Evolutionary conservation across 2,113 vertebrate species (phyloP).

Genomic region (Saimiri boliviensis): DNA sequence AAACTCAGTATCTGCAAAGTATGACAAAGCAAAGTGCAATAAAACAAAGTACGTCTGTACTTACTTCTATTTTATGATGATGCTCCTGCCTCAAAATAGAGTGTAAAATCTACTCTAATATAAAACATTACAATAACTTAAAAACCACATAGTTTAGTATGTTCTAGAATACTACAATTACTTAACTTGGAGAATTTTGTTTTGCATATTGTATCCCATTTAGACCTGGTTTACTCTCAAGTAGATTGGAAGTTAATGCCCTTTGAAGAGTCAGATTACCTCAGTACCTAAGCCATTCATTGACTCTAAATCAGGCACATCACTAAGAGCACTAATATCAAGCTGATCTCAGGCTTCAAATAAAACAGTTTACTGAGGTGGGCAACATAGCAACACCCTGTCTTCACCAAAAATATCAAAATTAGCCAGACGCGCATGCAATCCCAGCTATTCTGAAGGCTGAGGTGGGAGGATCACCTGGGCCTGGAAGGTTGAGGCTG

Average conservation of each 20-base stretch:
- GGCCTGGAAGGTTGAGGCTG: no score
- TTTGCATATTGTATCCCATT: background rate
- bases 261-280: background rate
- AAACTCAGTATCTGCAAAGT: background rate
- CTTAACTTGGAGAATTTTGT: background rate
- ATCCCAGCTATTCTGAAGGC: no score
- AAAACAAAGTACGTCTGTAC: background rate
- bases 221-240: slow-evolving; percentile 25
- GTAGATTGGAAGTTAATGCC: background rate
- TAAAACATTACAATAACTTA: background rate
- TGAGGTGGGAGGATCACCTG: no score
- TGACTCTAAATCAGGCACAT: background rate
- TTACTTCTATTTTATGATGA: slow-evolving; percentile 22
- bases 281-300: background rate
- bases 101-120: background rate
- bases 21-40: background rate
- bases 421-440: no score
- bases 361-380: no score
- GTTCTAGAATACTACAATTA: background rate
- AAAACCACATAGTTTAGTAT: background rate
- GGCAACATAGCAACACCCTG: no score
- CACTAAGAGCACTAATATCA: background rate
- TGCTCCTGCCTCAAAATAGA: background rate
- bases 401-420: no score
- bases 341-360: background rate